Percentiles rank a stretch among this genome's conserved stretches.
Conservation (phyloP, 2,888 invertebrate genomes). For the Phaonia tiefii region DNA sequence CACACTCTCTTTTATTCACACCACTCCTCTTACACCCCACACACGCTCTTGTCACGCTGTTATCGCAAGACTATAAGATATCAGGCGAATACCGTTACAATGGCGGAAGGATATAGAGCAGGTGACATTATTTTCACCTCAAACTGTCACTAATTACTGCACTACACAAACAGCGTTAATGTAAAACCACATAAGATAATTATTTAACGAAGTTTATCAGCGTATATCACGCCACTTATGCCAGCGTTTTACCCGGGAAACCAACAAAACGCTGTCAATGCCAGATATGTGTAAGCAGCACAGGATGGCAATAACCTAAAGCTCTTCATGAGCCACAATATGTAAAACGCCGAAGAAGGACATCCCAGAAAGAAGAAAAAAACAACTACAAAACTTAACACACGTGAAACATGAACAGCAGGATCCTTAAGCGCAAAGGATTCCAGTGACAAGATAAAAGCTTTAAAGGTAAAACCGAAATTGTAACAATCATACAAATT, state of each 20-base stretch:
- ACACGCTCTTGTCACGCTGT: not conserved
- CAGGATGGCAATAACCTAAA: not conserved
- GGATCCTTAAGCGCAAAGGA: constrained; percentile 1
- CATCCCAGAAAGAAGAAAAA: not conserved
- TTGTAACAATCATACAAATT: constrained; percentile 21
- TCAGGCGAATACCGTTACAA: not conserved
- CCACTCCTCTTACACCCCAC: not conserved
- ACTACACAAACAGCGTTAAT: constrained; percentile 31
- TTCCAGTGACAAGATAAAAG: constrained; percentile 35
- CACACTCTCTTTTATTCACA: not conserved
- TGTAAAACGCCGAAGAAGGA: not conserved
- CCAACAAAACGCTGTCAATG: not conserved
- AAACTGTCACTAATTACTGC: constrained; percentile 57
- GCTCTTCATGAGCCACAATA: constrained; percentile 25
- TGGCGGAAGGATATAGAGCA: not conserved
- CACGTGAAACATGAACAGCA: constrained; percentile 10
- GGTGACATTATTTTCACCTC: constrained; percentile 27
- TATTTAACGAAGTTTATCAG: constrained; percentile 59
- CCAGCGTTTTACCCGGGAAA: not conserved
- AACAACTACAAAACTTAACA: too few relatives aligned
- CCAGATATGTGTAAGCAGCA: not conserved
- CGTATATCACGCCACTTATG: constrained; percentile 41
- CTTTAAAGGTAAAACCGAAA: constrained; percentile 14
- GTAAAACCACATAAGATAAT: constrained; percentile 61
- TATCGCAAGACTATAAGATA: constrained; percentile 20